A percentile compares a stretch with the other conserved stretches of the same genome.
These are phyloP conservation scores for Scaptodrosophila latifasciaeformis DNA, from an alignment of 2,888 invertebrate species.

Conservation along the genomic window DNA sequence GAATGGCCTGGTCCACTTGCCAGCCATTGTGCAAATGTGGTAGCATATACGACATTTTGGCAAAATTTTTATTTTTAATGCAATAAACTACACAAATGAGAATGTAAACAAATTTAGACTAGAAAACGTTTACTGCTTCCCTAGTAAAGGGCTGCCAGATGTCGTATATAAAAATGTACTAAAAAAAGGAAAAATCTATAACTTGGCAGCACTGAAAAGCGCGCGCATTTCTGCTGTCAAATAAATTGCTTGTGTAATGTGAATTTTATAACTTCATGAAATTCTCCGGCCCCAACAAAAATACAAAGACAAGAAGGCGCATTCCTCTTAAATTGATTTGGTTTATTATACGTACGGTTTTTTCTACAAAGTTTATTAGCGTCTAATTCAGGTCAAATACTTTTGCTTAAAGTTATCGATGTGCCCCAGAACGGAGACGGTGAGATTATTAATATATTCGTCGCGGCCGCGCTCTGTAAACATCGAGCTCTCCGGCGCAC, in stretches of 20 bases:
- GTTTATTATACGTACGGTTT: no score
- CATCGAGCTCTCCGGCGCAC: slow-evolving; percentile 48
- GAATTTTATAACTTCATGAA: no score
- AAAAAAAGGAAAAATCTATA: no score
- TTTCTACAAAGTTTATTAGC: no score
- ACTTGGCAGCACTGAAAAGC: no score
- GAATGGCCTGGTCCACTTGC: slow-evolving; percentile 99
- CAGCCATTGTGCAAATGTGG: slow-evolving; percentile 99
- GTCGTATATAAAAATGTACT: no score
- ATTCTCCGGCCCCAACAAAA: no score
- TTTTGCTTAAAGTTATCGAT: slow-evolving; percentile 73
- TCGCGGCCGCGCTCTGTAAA: slow-evolving; percentile 50
- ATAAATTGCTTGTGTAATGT: no score
- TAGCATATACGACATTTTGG: slow-evolving; percentile 98
- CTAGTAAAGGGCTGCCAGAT: no score
- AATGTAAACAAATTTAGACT: slow-evolving; percentile 48
- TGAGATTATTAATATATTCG: slow-evolving; percentile 70
- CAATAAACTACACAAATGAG: slow-evolving; percentile 5
- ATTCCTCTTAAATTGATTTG: no score
- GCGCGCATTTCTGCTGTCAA: background rate
- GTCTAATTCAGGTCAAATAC: slow-evolving; percentile 50
- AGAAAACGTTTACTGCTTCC: slow-evolving; percentile 3
- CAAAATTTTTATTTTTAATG: slow-evolving; percentile 26
- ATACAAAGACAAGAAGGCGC: no score
- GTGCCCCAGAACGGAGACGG: slow-evolving; percentile 69